Evolutionary conservation across 2,888 invertebrate genomes (phyloP), one percentile per base, ranked within the genome.

Genomic region (Linnaemya tessellans): DNA sequence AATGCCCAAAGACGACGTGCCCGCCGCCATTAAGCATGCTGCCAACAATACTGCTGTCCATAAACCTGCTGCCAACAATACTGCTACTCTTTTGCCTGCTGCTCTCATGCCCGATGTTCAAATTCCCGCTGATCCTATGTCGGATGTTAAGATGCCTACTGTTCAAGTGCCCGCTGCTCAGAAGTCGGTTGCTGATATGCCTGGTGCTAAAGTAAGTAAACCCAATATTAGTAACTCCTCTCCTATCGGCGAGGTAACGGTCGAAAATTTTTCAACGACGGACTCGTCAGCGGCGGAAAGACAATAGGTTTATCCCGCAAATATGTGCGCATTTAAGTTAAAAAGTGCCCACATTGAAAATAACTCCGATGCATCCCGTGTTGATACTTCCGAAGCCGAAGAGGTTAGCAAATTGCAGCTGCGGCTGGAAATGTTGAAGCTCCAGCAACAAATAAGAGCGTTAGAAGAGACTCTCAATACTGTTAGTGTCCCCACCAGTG

Each of bases 361-460:
- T 30, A 56, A 56, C 30, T 15, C 56, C 56, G 56, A 56, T 25
- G 13, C 30, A 56, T 15, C 56, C 56, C 30, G n/a, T 22, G 9
- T 20, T 1, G 30, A 22, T 18, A 30, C 8, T 18, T 13, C 68
- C 7, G 51, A 49, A 25, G 35, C 49, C 15, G 51, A 68, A 22
- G 51, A 56, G 15, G 15, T 70, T 13, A 35, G 35, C 41, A 51
- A 51, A 9, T 70, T 41, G 41, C 49, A 41, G 51, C 8, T 70
- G 13, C 54, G 54, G 10, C 38, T 70, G 41, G 70, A 54, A 54
- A 56, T 70, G 54, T 18, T 70, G 3, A 35, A 56, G n/a, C 15
- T 58, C 15, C 71, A 71, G 22, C 46, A 71, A 25, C 56, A 56
- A 71, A 58, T 71, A 18, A 41, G 56, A 22, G 43, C 38, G 10